phyloP scores from a whole-genome alignment of 2,113 vertebrate genomes.

The Lepus americanus region DNA sequence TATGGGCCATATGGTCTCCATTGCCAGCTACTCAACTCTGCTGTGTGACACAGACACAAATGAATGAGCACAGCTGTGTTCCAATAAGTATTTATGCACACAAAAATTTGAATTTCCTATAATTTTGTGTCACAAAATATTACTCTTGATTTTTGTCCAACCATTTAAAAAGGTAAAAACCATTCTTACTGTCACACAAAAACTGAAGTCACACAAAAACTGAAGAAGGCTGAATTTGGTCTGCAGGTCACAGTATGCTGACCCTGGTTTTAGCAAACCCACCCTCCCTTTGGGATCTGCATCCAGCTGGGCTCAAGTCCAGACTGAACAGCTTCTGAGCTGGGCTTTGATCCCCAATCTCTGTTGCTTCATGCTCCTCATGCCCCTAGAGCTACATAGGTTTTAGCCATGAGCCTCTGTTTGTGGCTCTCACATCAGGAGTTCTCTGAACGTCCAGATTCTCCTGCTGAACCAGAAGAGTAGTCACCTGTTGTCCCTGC shows the following conservation, averaged over 20 bases:
- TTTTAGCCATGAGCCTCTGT: not conserved
- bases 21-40: not conserved
- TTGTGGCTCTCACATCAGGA: not conserved
- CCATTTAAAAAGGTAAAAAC: constrained; percentile 39
- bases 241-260: not conserved
- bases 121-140: not conserved
- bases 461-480: not conserved
- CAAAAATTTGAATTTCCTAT: constrained; percentile 1
- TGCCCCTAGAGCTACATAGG: not conserved
- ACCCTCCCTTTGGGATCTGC: not conserved
- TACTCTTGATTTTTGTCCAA: not conserved
- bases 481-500: not conserved
- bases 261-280: not conserved
- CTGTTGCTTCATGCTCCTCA: not conserved
- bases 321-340: not conserved
- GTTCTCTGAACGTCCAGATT: not conserved
- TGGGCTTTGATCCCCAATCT: not conserved
- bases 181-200: not conserved
- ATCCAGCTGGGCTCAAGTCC: not conserved
- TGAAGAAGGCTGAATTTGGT: not conserved
- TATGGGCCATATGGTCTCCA: not conserved
- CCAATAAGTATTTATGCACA: not conserved
- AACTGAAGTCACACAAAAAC: not conserved
- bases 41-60: not conserved
- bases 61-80: not conserved